Base-by-base conservation (phyloP, 2,797 vertebrate genomes). In the Parambassis ranga region DNA sequence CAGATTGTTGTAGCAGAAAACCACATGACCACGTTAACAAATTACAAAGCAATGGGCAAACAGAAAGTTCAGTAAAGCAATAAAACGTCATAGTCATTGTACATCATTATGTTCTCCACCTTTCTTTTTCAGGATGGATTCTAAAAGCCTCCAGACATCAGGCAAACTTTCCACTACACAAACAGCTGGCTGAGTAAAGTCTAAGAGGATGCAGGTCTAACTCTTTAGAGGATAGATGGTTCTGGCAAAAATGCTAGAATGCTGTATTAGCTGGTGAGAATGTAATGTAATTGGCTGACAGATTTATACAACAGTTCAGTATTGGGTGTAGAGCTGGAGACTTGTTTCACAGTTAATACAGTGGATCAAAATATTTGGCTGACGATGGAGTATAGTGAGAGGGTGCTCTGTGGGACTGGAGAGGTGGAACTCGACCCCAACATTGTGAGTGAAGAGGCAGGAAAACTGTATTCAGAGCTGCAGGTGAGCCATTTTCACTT, bases 391-490 rank as follows among this genome's bases (percentile, higher is more conserved):
- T 92, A 38, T 74, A 75, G 79, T 31, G 93, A 93, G 72, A 81
- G 75, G 56, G 76, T 89, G 39, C 48, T 93, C 20, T 89, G 89
- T 75, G 89, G 77, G 43, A 42, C 76, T 0, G 92, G 88, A 32
- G 92, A 93, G 59, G 42, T 91, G 73, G 92, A 94, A 33, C 72
- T 89, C 58, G 93, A 94, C 71, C 92, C 92, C 27, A 82, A 92
- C 70, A 92, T 92, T 16, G 93, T 94, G 64, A 94, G 93, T 52
- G 93, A 94, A 58, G 93, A 94, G 53, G 92, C 93, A 1, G 92
- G 92, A 46, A 92, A 92, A 49, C 83, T 94, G 19, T 94, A 93
- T 55, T 90, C 93, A 22, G 92, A 94, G 60, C 87, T 94, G 4
- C 92, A 94, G 91, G 93, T 94, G 77, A 87, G 51, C 7, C 18